Percentiles rank a stretch among this genome's conserved stretches.
Conservation (phyloP, 2,113 vertebrate genomes). For the Apus apus region DNA sequence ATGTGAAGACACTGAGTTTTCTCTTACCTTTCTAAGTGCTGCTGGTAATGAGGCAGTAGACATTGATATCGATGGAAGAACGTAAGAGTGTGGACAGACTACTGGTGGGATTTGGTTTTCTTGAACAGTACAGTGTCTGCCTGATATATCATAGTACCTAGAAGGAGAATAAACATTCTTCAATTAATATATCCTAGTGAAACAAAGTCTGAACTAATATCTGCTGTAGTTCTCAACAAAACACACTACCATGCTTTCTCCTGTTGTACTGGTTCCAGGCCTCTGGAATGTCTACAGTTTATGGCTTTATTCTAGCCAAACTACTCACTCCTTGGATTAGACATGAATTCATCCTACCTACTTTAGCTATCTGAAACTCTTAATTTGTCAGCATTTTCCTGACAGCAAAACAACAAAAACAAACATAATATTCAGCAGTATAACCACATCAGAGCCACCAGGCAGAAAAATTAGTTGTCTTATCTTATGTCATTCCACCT, state of each 20-base stretch:
- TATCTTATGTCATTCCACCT: neutral
- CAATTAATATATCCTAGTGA: neutral
- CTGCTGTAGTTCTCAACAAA: neutral
- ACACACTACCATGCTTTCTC: neutral
- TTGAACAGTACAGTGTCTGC: neutral
- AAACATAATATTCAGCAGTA: neutral
- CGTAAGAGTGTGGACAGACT: conserved; percentile 1
- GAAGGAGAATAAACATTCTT: neutral
- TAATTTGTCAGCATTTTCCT: neutral
- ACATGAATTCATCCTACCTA: neutral
- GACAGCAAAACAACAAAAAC: neutral
- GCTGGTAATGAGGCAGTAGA: conserved; percentile 65
- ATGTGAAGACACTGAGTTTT: neutral
- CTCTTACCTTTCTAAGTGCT: conserved; percentile 59
- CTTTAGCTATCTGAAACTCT: neutral
- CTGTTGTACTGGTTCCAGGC: neutral
- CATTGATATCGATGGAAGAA: conserved; percentile 50
- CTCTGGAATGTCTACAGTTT: neutral
- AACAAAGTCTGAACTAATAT: neutral
- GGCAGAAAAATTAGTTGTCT: neutral
- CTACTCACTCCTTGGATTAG: neutral
- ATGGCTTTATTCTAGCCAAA: neutral
- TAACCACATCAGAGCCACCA: conserved; percentile 40
- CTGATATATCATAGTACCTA: conserved; percentile 54
- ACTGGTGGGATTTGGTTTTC: neutral